Conservation (phyloP, 2,888 invertebrate species). For the Lymantria monacha region DNA sequence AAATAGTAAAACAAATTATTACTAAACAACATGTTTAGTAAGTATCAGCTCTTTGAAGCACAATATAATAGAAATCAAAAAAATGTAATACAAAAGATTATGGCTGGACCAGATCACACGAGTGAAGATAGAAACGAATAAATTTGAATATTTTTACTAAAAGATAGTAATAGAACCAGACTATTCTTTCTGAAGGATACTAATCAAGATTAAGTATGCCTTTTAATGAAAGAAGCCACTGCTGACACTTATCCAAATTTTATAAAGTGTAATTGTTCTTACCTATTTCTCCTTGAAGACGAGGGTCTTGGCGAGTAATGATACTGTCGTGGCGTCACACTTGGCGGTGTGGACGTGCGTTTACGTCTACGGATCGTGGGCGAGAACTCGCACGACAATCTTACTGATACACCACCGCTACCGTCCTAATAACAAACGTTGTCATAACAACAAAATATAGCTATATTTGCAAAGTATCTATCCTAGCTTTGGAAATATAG, state of each 20-base stretch:
- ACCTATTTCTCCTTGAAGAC: slow-evolving; percentile 33
- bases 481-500: not conserved
- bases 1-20: too few relatives aligned
- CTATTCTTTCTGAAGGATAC: too few relatives aligned
- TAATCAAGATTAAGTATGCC: too few relatives aligned
- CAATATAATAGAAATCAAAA: too few relatives aligned
- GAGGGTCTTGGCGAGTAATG: slow-evolving; percentile 32
- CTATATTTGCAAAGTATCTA: not conserved
- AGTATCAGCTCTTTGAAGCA: too few relatives aligned
- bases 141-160: too few relatives aligned
- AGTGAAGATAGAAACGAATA: too few relatives aligned
- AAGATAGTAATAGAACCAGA: too few relatives aligned
- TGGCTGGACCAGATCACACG: too few relatives aligned
- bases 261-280: not conserved
- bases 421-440: not conserved
- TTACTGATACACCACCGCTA: slow-evolving; percentile 2
- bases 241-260: not conserved
- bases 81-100: too few relatives aligned
- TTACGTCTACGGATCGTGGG: slow-evolving; percentile 67
- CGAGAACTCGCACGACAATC: slow-evolving; percentile 44
- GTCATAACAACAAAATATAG: not conserved
- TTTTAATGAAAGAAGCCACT: too few relatives aligned
- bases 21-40: too few relatives aligned
- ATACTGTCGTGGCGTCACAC: slow-evolving; percentile 19
- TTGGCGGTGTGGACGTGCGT: slow-evolving; percentile 38